Conservation (phyloP, 2,888 invertebrate genomes). For the Hanleya hanleyi region DNA sequence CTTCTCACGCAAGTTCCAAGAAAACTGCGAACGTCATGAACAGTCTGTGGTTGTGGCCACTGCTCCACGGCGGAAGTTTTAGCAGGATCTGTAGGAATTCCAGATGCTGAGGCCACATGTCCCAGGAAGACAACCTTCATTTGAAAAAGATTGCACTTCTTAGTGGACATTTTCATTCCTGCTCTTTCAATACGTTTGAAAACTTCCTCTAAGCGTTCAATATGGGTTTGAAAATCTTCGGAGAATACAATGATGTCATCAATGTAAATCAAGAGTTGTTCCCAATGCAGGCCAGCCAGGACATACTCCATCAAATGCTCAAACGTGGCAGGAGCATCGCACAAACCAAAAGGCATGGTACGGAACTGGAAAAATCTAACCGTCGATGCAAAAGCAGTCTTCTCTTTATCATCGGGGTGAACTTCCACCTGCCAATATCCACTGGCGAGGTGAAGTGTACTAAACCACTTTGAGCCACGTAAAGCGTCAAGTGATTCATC, state of each 20-base stretch:
- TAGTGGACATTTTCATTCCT: neutral
- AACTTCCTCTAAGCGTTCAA: too few species aligned
- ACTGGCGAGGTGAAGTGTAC: conserved; percentile 12
- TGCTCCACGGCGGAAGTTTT: neutral
- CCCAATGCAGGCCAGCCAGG: conserved; percentile 19
- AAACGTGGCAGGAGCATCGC: conserved; percentile 37
- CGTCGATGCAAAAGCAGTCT: conserved; percentile 21
- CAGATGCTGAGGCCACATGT: conserved; percentile 9
- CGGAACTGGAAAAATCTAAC: conserved; percentile 33
- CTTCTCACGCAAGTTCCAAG: neutral
- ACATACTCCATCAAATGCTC: conserved; percentile 25
- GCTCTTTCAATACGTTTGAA: too few species aligned
- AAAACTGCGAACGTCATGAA: neutral
- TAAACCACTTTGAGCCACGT: conserved; percentile 5
- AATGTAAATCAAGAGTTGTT: conserved; percentile 24
- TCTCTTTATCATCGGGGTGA: conserved; percentile 6
- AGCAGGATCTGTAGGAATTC: conserved; percentile 2
- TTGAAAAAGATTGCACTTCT: conserved; percentile 5
- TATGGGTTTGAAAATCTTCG: too few species aligned
- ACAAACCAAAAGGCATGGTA: conserved; percentile 37
- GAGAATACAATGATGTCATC: too few species aligned
- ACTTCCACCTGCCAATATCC: conserved; percentile 24
- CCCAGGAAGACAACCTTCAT: conserved; percentile 8
- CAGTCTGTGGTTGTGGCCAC: neutral
- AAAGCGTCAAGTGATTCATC: conserved; percentile 17